Evolutionary conservation across 1,140 invertebrate species (phyloP).

Genomic region (Zaprionus kolodkinae): DNA sequence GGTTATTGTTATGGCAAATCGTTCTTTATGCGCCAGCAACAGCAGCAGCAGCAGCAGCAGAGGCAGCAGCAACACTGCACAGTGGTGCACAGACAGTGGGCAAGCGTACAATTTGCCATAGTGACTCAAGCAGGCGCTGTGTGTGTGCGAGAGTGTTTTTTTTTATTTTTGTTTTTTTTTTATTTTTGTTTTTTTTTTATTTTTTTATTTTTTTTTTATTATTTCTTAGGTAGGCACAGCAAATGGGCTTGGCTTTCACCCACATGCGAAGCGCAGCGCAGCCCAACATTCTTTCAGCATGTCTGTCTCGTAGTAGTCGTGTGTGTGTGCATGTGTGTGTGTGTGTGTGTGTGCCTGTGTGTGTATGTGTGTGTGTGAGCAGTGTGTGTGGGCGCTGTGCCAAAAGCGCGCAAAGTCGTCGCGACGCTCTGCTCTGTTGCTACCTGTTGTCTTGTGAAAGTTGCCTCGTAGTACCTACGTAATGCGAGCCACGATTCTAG

Average conservation of each 20-base stretch:
- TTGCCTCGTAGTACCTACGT: conserved; percentile 20
- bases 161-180: not conserved
- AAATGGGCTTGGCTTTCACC: conserved; percentile 52
- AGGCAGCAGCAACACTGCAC: conserved; percentile 10
- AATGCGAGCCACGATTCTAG: not conserved
- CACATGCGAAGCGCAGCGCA: conserved; percentile 33
- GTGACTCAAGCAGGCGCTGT: not conserved
- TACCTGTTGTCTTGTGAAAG: conserved; percentile 45
- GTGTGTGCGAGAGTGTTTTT: conserved; percentile 9
- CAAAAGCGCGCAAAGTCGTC: conserved; percentile 14
- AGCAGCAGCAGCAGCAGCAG: not conserved
- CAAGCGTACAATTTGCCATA: not conserved
- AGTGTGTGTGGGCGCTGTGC: conserved; percentile 41
- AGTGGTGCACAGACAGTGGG: conserved; percentile 35
- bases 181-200: too few relatives aligned
- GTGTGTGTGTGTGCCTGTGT: conserved; percentile 20
- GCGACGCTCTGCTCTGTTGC: not conserved
- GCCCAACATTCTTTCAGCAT: conserved; percentile 36
- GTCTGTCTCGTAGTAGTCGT: not conserved
- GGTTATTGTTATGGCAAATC: conserved; percentile 50
- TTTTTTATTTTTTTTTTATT: not conserved
- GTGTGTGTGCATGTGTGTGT: not conserved
- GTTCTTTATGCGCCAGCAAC: conserved; percentile 8
- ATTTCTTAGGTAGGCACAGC: not conserved
- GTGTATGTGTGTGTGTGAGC: not conserved